Conservation (phyloP, 2,797 vertebrate genomes). For the Syngnathus rostellatus region DNA sequence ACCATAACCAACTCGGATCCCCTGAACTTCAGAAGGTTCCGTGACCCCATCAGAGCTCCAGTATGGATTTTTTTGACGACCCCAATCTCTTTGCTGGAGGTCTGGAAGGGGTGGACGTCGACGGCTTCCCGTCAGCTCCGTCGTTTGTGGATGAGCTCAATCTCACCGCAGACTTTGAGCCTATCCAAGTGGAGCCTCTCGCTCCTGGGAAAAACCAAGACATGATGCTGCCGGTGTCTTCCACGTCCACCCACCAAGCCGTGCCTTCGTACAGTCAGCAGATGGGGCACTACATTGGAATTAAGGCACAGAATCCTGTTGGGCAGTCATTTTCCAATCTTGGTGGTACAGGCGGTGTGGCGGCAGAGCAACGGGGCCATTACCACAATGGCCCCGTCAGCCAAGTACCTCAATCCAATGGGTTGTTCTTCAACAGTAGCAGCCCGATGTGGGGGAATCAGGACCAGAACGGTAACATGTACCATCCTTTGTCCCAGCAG, state of each 20-base stretch:
- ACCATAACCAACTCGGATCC: slow-evolving; percentile 64
- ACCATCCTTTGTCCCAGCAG: slow-evolving; percentile 77
- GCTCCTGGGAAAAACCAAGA: slow-evolving; percentile 79
- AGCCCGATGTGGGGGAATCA: slow-evolving; percentile 97
- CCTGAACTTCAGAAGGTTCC: slow-evolving; percentile 55
- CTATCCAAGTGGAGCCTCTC: slow-evolving; percentile 83
- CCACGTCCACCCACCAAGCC: slow-evolving; percentile 69
- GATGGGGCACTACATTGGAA: slow-evolving; percentile 78
- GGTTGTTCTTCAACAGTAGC: slow-evolving; percentile 85
- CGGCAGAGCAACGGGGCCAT: slow-evolving; percentile 78
- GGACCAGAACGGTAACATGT: slow-evolving; percentile 85
- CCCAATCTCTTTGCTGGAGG: slow-evolving; percentile 90
- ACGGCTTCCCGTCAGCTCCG: slow-evolving; percentile 82
- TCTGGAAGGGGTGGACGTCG: slow-evolving; percentile 86
- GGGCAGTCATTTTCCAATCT: slow-evolving; percentile 58
- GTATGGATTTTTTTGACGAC: slow-evolving; percentile 98
- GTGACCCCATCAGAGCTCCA: slow-evolving; percentile 73
- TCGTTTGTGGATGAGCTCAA: slow-evolving; percentile 94
- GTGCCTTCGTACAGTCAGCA: slow-evolving; percentile 77
- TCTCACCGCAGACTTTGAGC: slow-evolving; percentile 88
- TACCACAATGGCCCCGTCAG: slow-evolving; percentile 80
- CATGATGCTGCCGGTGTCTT: slow-evolving; percentile 51
- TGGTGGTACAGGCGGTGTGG: slow-evolving; percentile 49
- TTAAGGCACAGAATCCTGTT: slow-evolving; percentile 76
- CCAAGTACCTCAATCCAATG: slow-evolving; percentile 81